Conservation (phyloP, 1,140 invertebrate species). For the Trichomalopsis sarcophagae region DNA sequence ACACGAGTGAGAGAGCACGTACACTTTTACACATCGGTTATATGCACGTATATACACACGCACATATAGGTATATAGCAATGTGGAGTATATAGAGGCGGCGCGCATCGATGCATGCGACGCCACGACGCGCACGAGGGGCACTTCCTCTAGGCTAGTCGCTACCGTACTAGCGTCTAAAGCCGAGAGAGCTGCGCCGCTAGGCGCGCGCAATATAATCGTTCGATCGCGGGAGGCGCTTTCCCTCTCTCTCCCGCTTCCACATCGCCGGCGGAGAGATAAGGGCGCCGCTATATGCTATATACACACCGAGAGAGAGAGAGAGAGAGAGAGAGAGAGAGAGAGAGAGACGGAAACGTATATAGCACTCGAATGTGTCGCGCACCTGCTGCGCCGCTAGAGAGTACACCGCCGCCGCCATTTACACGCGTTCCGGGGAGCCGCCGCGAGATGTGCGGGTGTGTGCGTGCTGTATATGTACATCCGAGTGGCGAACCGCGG, state of each 20-base stretch:
- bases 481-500: neutral
- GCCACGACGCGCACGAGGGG: neutral
- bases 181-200: neutral
- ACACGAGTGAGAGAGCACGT: neutral
- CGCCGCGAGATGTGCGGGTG: neutral
- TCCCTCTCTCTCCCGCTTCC: neutral
- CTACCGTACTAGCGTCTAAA: neutral
- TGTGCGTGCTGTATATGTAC: neutral
- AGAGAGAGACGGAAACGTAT: neutral
- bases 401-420: neutral
- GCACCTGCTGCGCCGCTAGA: neutral
- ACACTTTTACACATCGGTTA: neutral
- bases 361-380: neutral
- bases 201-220: slow-evolving; percentile 20
- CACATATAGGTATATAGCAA: neutral
- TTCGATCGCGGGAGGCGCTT: slow-evolving; percentile 21
- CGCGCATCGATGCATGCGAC: neutral
- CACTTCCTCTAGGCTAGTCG: neutral
- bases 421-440: neutral
- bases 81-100: neutral
- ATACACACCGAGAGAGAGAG: too few species aligned
- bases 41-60: neutral
- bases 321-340: too few species aligned
- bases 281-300: neutral
- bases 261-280: neutral